Base-by-base conservation (phyloP, 2,888 invertebrate genomes). In the Galerucella pusilla region DNA sequence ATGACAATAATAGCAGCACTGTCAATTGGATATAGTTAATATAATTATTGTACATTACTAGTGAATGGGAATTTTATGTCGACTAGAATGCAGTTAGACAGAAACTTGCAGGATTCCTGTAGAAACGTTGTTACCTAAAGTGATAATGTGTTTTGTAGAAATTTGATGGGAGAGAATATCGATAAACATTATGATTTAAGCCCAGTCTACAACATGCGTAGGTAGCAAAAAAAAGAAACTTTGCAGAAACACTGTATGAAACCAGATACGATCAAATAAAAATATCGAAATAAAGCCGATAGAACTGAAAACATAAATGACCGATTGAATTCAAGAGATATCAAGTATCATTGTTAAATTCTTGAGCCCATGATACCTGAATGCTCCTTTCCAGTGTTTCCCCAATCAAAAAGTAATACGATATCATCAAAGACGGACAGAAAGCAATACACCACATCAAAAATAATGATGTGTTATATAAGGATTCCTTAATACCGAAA, bases 401-500 rank as follows among this genome's bases (percentile, higher is more conserved):
- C 82, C 84, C 85, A 86, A 86, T 87, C 86, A 86, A 84, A 85
- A 83, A 81, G 87, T 85, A 87, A 87, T 86, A 83, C 81, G 85
- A 87, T 84, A 85, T 82, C 77, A 78, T 78, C 80, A 78, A 80
- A 80, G 78, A 79, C 81, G 81, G 83, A 82, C 80, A 80, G 80
- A 84, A 83, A 83, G 81, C 83, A 83, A 84, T 84, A 83, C 82
- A 80, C 81, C 83, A 83, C 83, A 86, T 86, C 85, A 86, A 83
- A 87, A 86, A 87, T 87, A 87, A 87, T 87, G 87, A 87, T 86
- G 85, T 83, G 84, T 83, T 82, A 80, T 57, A 57, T 85, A 85
- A 80, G 86, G 85, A 85, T 86, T 86, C 84, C 82, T 84, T 82
- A 83, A 84, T 83, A 82, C 79, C 73, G 81, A 76, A 82, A 82